These are phyloP conservation scores for Cheilosia impressa DNA, from an alignment of 2,888 invertebrate genomes.

Conservation along the genomic window DNA sequence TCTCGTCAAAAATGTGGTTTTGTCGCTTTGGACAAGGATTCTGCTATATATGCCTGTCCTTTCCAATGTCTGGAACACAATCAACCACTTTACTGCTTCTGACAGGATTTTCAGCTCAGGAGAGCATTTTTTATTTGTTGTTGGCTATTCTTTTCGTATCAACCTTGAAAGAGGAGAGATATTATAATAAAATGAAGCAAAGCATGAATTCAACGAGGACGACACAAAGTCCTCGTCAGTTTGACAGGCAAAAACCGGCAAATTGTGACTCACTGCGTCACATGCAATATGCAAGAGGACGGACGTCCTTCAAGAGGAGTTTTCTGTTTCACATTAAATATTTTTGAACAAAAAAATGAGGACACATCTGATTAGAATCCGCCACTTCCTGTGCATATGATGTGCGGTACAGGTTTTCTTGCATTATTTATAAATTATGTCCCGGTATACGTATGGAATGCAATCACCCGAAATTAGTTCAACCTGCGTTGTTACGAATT, in stretches of 20 bases:
- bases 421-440: conserved; percentile 67
- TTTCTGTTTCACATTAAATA: conserved; percentile 8
- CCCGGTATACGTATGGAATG: background rate
- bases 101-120: conserved; percentile 37
- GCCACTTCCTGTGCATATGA: background rate
- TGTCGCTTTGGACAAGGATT: conserved; percentile 22
- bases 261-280: conserved; percentile 47
- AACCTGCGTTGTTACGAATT: conserved; percentile 12
- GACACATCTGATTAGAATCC: conserved; percentile 55
- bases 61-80: conserved; percentile 40
- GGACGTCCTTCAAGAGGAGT: conserved; percentile 44
- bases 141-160: conserved; percentile 24
- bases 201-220: conserved; percentile 30
- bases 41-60: background rate
- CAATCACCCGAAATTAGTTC: conserved; percentile 62
- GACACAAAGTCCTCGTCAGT: conserved; percentile 37
- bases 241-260: conserved; percentile 32
- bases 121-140: background rate
- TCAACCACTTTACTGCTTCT: conserved; percentile 57
- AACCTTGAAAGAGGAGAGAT: conserved; percentile 58
- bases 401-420: conserved; percentile 22
- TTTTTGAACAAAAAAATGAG: conserved; percentile 48
- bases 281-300: conserved; percentile 10
- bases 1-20: conserved; percentile 57
- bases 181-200: conserved; percentile 36